Evolutionary conservation across 1,140 invertebrate species (phyloP), one percentile per base, ranked within the genome.

Genomic region (Drosophila sp.): DNA sequence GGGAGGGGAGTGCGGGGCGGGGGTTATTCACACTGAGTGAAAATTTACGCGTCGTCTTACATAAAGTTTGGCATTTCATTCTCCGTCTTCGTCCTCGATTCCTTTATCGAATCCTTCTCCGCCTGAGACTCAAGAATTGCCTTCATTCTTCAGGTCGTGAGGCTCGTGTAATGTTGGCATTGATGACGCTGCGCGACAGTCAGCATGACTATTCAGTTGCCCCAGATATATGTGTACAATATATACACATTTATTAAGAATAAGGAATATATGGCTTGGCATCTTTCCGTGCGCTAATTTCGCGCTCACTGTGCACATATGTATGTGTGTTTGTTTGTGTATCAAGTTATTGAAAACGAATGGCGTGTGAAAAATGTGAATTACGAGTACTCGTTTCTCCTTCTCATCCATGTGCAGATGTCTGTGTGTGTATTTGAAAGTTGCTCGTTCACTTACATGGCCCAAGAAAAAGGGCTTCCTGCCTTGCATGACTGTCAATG

Each of bases 331-430:
- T 11, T 32, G 43, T 36, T 34, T 50, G 13, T 66, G 51, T 57
- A 18, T 76, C 78, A 66, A 67, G 78, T 86, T 86, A 86, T 86
- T 86, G 81, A 86, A 87, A 87, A 78, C 81, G 81, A 86, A 86
- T 86, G 82, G 82, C 59, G 82, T 87, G 81, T 86, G 82, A 86
- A 82, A 87, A 86, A 77, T 77, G 71, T 77, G 75, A 77, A 65
- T 76, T 65, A 77, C 65, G 71, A 36, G 34, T 8, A 8, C 27
- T 50, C 32, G 16, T 38, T 16, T 18, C 59, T 51, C 59, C 27
- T 7, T 8, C 9, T 14, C 29, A 61, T 46, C 7, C 38, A 29
- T 6, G 21, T 29, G 11, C 34, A 21, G 62, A 36, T 45, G 36
- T 66, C 5, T 29, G 11, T 43, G 46, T 29, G 11, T 43, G 32